Evolutionary conservation across 92 coral and sea anemone genomes (phyloP).

Genomic region (Galaxea fascicularis): DNA sequence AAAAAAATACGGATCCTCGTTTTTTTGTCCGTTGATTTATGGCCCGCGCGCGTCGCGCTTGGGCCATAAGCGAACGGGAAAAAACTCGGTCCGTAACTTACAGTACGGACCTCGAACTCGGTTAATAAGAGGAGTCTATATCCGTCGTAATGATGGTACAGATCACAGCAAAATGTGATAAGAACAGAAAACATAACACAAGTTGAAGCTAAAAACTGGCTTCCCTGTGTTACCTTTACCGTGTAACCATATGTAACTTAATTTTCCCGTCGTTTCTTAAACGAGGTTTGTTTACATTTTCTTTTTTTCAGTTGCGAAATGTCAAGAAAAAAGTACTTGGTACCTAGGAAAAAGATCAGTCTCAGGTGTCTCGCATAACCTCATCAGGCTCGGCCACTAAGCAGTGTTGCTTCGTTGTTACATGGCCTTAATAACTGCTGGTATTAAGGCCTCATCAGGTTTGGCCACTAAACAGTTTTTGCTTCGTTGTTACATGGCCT

Average conservation of each 20-base stretch:
- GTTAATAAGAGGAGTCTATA: no score
- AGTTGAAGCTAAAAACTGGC: no score
- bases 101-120: no score
- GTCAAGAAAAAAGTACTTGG: conserved; percentile 46
- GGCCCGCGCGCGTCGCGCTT: no score
- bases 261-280: no score
- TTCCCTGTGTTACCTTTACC: neutral
- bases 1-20: no score
- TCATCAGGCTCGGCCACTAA: conserved; percentile 2
- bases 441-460: neutral
- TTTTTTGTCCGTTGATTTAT: no score
- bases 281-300: neutral
- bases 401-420: neutral
- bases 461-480: neutral
- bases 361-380: neutral
- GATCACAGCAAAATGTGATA: no score
- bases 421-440: neutral
- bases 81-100: no score
- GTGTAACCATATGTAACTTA: neutral
- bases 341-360: neutral
- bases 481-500: neutral
- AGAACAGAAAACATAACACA: no score
- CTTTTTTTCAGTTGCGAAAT: conserved; percentile 40
- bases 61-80: no score
- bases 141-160: no score